Percentiles rank a stretch among this genome's conserved stretches.
Evolutionary conservation across 1,140 invertebrate species (phyloP).

Genomic region (Anagrus nilaparvatae): DNA sequence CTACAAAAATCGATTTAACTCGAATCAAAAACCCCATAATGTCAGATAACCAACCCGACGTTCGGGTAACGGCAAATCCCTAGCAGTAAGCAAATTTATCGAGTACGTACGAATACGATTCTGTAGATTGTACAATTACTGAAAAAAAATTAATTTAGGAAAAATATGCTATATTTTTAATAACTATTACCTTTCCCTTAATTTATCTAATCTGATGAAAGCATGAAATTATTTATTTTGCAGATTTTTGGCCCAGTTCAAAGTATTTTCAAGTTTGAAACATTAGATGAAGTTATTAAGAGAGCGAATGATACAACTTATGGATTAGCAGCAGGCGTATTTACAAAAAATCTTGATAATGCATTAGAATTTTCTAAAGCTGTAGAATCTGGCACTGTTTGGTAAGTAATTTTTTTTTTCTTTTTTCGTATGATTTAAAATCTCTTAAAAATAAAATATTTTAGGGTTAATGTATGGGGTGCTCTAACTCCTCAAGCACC

Average conservation of each 20-base stretch:
- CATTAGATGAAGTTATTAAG: conserved; percentile 77
- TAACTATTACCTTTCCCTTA: no score
- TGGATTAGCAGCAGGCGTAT: conserved; percentile 76
- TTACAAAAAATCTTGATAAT: conserved; percentile 76
- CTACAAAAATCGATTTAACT: no score
- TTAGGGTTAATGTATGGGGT: conserved; percentile 68
- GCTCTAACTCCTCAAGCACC: conserved; percentile 54
- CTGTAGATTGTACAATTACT: no score
- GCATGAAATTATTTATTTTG: conserved; percentile 7
- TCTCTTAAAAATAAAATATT: conserved; percentile 18
- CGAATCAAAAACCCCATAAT: no score
- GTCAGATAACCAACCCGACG: no score
- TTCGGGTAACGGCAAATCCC: no score
- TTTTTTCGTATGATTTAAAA: no score
- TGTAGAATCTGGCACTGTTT: conserved; percentile 60
- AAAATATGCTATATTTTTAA: no score
- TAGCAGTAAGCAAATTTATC: no score
- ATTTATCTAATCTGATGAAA: no score
- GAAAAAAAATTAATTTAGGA: no score
- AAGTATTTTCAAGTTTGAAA: conserved; percentile 64
- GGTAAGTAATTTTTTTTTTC: conserved; percentile 40
- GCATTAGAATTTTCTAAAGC: conserved; percentile 63
- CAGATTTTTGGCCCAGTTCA: conserved; percentile 68
- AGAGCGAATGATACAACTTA: conserved; percentile 78
- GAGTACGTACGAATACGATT: no score